These are phyloP conservation scores for Scelioninae gen. 1 DNA, from an alignment of 2,888 invertebrate genomes.

Conservation along the genomic window DNA sequence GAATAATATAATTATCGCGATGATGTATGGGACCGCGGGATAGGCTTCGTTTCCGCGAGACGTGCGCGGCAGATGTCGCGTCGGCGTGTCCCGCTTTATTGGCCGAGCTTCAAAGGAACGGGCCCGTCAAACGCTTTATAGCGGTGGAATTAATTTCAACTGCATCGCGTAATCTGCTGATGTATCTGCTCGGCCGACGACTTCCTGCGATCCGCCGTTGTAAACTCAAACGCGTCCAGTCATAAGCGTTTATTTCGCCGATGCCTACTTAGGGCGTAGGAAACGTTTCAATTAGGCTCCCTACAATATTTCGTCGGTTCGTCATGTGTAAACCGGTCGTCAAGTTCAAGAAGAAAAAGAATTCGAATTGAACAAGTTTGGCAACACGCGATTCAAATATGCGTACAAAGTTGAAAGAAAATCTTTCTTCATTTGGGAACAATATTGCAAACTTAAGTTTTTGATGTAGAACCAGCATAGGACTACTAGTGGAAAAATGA, in stretches of 20 bases:
- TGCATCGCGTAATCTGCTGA: slow-evolving; percentile 59
- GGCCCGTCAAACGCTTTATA: slow-evolving; percentile 51
- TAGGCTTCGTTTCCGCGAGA: slow-evolving; percentile 65
- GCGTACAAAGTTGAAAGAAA: too few relatives aligned
- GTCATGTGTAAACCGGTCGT: neutral
- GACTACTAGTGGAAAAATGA: too few relatives aligned
- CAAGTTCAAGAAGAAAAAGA: neutral
- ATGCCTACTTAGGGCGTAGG: slow-evolving; percentile 6
- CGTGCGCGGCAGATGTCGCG: slow-evolving; percentile 68
- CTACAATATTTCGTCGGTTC: neutral
- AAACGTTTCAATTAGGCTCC: slow-evolving; percentile 48
- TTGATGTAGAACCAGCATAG: too few relatives aligned
- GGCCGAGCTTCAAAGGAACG: slow-evolving; percentile 59
- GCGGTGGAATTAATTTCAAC: slow-evolving; percentile 59
- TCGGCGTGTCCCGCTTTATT: slow-evolving; percentile 51
- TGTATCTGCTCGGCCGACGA: slow-evolving; percentile 52
- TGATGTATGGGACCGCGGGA: slow-evolving; percentile 78
- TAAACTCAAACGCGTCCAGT: slow-evolving; percentile 28
- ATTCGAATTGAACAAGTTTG: too few relatives aligned
- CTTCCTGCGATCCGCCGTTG: slow-evolving; percentile 45
- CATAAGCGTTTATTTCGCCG: slow-evolving; percentile 40
- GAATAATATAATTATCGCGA: slow-evolving; percentile 83
- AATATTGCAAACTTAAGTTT: too few relatives aligned
- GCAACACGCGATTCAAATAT: too few relatives aligned
- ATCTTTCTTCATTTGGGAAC: too few relatives aligned